Conservation (phyloP, 2,888 invertebrate genomes). For the Allolobophora icterica region DNA sequence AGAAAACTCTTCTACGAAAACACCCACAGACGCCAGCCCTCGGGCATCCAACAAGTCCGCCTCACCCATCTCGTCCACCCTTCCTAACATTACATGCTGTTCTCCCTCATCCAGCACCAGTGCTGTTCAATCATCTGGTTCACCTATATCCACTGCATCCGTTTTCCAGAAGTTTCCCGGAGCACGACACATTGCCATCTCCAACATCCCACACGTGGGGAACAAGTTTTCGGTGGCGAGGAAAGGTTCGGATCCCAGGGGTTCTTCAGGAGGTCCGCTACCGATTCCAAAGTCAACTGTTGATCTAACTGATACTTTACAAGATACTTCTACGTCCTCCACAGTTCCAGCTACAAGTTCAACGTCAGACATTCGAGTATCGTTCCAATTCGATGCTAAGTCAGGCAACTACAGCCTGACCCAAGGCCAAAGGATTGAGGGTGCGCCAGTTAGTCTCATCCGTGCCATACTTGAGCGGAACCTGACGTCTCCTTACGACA, state of each 20-base stretch:
- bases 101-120: neutral
- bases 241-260: neutral
- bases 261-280: neutral
- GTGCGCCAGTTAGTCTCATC: neutral
- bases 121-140: neutral
- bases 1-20: neutral
- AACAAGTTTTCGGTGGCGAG: neutral
- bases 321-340: neutral
- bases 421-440: slow-evolving; percentile 17
- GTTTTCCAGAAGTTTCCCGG: neutral
- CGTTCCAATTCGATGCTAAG: slow-evolving; percentile 12
- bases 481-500: slow-evolving; percentile 20
- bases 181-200: slow-evolving; percentile 20
- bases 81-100: neutral
- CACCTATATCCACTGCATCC: neutral
- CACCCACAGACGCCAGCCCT: neutral
- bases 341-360: neutral
- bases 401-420: slow-evolving; percentile 13
- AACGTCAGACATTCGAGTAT: slow-evolving; percentile 6
- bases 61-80: neutral
- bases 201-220: slow-evolving; percentile 13
- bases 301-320: neutral
- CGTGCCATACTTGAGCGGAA: slow-evolving; percentile 11
- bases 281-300: neutral
- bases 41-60: neutral